Conservation (phyloP, 2,888 invertebrate species). For the Habroteleia sp. region DNA sequence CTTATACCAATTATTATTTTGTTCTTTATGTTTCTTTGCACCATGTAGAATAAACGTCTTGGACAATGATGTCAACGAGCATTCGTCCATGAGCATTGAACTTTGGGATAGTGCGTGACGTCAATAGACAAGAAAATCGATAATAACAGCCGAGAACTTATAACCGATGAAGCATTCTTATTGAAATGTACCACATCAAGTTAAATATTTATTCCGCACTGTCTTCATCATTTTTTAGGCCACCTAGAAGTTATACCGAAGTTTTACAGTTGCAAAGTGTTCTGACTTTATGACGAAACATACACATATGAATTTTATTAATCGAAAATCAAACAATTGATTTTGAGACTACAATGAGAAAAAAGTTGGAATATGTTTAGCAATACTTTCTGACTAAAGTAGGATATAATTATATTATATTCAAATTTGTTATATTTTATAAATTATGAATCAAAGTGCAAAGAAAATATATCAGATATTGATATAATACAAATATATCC, state of each 20-base stretch:
- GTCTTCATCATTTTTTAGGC: conserved; percentile 43
- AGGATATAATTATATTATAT: no score
- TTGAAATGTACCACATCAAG: conserved; percentile 40
- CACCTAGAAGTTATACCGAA: conserved; percentile 16
- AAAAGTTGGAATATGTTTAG: no score
- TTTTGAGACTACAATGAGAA: no score
- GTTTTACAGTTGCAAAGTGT: not conserved
- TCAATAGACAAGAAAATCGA: conserved; percentile 54
- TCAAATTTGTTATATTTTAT: no score
- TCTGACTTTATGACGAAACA: conserved; percentile 2
- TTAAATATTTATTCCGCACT: conserved; percentile 41
- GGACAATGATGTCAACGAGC: conserved; percentile 55
- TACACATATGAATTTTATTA: no score
- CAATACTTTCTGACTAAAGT: no score
- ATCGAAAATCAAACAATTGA: no score
- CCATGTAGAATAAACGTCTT: conserved; percentile 14
- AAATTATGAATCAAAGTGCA: no score
- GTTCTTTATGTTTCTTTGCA: conserved; percentile 10
- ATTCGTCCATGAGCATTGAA: conserved; percentile 61
- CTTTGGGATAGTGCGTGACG: conserved; percentile 59
- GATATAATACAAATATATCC: no score
- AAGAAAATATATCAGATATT: no score
- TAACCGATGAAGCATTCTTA: conserved; percentile 43
- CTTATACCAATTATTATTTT: no score
- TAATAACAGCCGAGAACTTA: conserved; percentile 51